Conservation (phyloP, 2,797 vertebrate species). For the Acanthurus lineatus region DNA sequence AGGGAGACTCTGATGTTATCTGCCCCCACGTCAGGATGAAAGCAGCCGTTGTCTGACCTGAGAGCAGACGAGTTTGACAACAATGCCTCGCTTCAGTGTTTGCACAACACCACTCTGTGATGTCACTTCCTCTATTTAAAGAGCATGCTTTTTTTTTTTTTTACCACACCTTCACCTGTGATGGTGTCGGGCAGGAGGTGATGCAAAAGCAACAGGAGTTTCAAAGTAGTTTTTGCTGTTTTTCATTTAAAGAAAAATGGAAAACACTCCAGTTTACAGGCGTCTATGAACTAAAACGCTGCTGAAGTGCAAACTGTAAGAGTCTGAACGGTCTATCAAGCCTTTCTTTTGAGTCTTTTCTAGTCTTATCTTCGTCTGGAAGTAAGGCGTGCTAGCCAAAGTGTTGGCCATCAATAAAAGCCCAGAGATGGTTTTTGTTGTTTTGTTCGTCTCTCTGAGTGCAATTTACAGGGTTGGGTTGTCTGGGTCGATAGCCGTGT, state of each 20-base stretch:
- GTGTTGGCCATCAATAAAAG: conserved; percentile 73
- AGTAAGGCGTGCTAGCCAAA: conserved; percentile 53
- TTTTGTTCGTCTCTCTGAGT: conserved; percentile 74
- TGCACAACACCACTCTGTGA: conserved; percentile 40
- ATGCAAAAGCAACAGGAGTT: neutral
- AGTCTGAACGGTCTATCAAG: conserved; percentile 36
- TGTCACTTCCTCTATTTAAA: conserved; percentile 51
- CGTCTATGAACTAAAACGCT: conserved; percentile 11
- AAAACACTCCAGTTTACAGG: neutral
- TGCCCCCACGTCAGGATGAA: neutral
- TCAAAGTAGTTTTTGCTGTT: neutral
- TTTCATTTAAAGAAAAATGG: neutral
- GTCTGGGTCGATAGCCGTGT: conserved; percentile 78
- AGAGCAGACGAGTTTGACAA: conserved; percentile 43
- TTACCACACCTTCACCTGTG: neutral
- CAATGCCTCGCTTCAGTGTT: conserved; percentile 14
- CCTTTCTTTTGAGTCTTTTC: conserved; percentile 55
- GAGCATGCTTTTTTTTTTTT: neutral
- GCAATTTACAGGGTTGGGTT: conserved; percentile 77
- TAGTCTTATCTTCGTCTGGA: conserved; percentile 53
- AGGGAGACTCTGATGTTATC: neutral
- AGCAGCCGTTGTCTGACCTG: conserved; percentile 19
- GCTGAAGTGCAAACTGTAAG: neutral
- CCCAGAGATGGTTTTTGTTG: conserved; percentile 75
- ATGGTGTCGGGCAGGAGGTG: neutral